These are phyloP conservation scores for Delphinus delphis DNA, from an alignment of 2,113 vertebrate species.

Conservation along the genomic window DNA sequence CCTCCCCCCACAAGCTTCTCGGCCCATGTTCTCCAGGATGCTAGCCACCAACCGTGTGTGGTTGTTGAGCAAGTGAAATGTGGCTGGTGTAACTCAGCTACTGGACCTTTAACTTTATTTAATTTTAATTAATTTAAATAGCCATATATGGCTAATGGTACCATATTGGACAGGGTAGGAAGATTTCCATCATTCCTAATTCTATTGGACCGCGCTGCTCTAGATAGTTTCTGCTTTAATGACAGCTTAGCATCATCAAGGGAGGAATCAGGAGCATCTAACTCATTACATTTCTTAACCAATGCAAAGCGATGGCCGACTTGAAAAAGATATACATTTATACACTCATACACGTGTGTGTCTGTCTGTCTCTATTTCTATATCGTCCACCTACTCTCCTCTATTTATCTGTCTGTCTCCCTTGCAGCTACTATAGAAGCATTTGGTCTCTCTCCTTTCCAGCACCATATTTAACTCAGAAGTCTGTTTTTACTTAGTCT, in stretches of 20 bases:
- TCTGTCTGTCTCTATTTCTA: background rate
- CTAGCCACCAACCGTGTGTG: rapidly evolving
- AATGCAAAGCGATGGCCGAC: background rate
- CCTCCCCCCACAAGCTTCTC: background rate
- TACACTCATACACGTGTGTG: rapidly evolving
- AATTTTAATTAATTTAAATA: background rate
- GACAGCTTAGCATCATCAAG: background rate
- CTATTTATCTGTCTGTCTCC: background rate
- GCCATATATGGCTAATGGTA: background rate
- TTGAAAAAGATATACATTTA: rapidly evolving
- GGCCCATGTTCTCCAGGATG: background rate
- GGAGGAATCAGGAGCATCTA: background rate
- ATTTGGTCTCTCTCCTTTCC: background rate
- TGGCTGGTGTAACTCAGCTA: background rate
- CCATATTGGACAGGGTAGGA: background rate
- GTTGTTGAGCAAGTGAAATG: background rate
- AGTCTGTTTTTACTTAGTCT: background rate
- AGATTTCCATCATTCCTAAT: background rate
- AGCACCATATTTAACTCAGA: background rate
- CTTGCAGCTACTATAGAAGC: background rate
- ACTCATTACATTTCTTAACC: background rate
- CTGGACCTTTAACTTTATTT: background rate
- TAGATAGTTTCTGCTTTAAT: background rate
- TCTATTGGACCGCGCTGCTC: background rate
- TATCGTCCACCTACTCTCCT: too few relatives aligned